Evolutionary conservation across 2,888 invertebrate genomes (phyloP).

Genomic region (Melanostoma mellinum): DNA sequence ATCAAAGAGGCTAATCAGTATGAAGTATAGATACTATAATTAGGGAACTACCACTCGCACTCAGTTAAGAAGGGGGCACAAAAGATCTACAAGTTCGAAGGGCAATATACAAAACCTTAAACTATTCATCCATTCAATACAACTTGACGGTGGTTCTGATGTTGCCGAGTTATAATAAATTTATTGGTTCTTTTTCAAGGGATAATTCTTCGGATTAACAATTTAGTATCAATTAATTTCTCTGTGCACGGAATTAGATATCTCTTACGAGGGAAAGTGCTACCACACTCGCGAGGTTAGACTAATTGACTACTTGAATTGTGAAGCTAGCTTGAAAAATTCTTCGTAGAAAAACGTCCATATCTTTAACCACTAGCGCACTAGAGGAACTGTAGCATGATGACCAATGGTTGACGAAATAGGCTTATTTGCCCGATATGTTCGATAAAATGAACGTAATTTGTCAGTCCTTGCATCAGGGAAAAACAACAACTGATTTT

Average conservation of each 20-base stretch:
- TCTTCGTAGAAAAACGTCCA: constrained; percentile 24
- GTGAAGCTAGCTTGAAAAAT: constrained; percentile 25
- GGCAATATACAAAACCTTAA: too few species aligned
- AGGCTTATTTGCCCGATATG: constrained; percentile 35
- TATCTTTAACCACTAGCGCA: constrained; percentile 18
- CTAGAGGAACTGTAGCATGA: constrained; percentile 23
- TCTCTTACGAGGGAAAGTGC: constrained; percentile 12
- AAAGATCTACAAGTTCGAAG: too few species aligned
- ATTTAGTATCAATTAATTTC: constrained; percentile 21
- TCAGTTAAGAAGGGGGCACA: too few species aligned
- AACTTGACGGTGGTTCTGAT: too few species aligned
- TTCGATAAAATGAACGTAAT: constrained; percentile 26
- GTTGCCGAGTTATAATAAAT: too few species aligned
- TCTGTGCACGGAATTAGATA: constrained; percentile 20
- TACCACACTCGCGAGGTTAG: neutral
- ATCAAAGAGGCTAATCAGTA: too few species aligned
- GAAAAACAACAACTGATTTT: constrained; percentile 35
- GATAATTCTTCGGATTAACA: neutral
- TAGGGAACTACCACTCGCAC: too few species aligned
- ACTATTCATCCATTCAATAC: too few species aligned
- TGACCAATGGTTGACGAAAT: constrained; percentile 31
- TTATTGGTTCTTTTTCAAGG: too few species aligned
- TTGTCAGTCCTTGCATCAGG: constrained; percentile 32
- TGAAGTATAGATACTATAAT: too few species aligned
- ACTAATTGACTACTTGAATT: constrained; percentile 7